phyloP scores from a whole-genome alignment of 1,140 invertebrate species.

The Papilio polytes region DNA sequence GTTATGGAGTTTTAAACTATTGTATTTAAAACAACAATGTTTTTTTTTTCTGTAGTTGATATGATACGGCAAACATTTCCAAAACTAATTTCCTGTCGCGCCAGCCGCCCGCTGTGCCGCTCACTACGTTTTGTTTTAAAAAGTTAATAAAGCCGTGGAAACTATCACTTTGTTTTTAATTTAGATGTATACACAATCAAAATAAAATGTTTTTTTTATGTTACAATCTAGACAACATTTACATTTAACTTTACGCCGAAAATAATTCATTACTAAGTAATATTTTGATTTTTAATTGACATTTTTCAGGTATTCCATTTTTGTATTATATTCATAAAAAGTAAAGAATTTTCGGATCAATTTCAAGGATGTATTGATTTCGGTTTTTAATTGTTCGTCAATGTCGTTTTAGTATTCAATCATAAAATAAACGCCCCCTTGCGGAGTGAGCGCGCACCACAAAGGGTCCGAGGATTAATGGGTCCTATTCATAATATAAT shows the following conservation, averaged over 20 bases:
- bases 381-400: not conserved
- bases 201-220: not conserved
- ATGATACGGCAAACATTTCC: not conserved
- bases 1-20: not conserved
- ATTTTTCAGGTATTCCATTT: no score
- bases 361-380: not conserved
- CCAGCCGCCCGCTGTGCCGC: not conserved
- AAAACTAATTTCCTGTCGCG: not conserved
- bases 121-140: not conserved
- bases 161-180: not conserved
- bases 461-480: conserved; percentile 2
- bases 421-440: not conserved
- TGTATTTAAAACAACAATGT: not conserved
- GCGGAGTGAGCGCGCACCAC: not conserved
- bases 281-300: no score
- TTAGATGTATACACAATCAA: not conserved
- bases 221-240: no score
- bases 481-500: conserved; percentile 12
- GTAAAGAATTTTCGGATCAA: no score
- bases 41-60: not conserved
- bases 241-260: no score
- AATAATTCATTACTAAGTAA: no score
- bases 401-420: not conserved
- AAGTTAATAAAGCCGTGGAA: not conserved
- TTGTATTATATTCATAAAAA: no score